Base-by-base conservation (phyloP, 2,797 vertebrate species). In the Microctenopoma lineatum region DNA sequence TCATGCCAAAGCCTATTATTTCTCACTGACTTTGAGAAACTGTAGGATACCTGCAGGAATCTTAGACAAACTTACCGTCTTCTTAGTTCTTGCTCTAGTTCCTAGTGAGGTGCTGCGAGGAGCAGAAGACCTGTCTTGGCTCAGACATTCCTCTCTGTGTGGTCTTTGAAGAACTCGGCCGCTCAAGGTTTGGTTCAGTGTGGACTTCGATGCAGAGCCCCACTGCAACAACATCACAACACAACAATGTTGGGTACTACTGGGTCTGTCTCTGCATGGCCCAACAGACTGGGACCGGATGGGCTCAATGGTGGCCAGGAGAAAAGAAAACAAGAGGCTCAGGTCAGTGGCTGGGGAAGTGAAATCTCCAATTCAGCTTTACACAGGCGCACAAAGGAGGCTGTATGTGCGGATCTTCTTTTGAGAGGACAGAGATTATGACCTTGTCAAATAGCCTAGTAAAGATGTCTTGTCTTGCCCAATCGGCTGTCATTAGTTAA, bases 171-270 rank as follows among this genome's bases (percentile, higher is more conserved):
- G 65, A 52, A 56, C 69, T 55, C 25, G 66, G 66, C 84, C 63
- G 11, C 73, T 69, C 36, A 27, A 56, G 66, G 60, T 66, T 80
- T 44, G 90, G 63, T 85, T 82, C 42, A 58, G 58, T 9, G 70
- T 65, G 58, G 84, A 85, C 75, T 89, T 84, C 47, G 83, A 83
- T 51, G 59, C 78, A 18, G 75, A 70, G 34, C 60, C 81, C 9
- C 86, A 80, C 94, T 94, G 90, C 74, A 93, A 92, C 65, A 83
- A 93, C 91, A 93, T 85, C 83, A 92, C 73, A 90, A 32, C 80
- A 87, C 80, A 87, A 84, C 67, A 81, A 71, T 92, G n/a, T n/a
- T n/a, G n/a, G n/a, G n/a, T n/a, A n/a, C n/a, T n/a, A 77, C 64
- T 29, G 46, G 83, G 52, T 72, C 66, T 26, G 75, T 70, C 64